Percentiles rank a stretch among this genome's conserved stretches.
phyloP scores from a whole-genome alignment of 2,888 invertebrate species.

The Nephrotoma appendiculata region DNA sequence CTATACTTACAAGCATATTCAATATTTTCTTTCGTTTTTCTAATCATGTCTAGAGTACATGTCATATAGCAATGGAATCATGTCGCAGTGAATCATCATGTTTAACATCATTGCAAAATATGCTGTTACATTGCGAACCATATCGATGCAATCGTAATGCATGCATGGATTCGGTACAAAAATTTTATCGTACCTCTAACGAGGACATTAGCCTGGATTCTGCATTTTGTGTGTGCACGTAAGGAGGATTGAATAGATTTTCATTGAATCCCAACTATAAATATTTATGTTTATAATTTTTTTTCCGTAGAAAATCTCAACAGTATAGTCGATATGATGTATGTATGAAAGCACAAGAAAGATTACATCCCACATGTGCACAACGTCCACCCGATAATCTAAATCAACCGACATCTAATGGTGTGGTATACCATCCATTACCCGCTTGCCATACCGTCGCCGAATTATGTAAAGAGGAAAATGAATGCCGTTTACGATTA shows the following conservation, averaged over 20 bases:
- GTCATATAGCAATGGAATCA: conserved; percentile 69
- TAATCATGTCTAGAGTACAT: conserved; percentile 48
- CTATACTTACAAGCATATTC: not conserved
- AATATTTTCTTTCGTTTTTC: conserved; percentile 4
- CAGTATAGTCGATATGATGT: conserved; percentile 57
- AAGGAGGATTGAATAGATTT: conserved; percentile 30
- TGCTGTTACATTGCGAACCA: conserved; percentile 67
- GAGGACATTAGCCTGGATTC: conserved; percentile 77
- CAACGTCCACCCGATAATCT: conserved; percentile 54
- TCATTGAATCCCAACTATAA: no score
- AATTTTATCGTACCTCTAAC: conserved; percentile 68
- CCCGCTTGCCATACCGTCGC: conserved; percentile 81
- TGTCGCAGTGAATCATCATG: conserved; percentile 74
- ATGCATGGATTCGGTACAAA: conserved; percentile 75
- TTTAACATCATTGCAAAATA: conserved; percentile 63
- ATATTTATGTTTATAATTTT: not conserved
- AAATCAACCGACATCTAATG: conserved; percentile 33
- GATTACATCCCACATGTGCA: conserved; percentile 78
- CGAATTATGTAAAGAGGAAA: conserved; percentile 66
- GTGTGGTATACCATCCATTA: conserved; percentile 41
- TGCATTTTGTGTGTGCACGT: conserved; percentile 90
- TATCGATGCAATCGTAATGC: conserved; percentile 67
- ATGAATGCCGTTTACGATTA: conserved; percentile 66
- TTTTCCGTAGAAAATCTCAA: conserved; percentile 1
- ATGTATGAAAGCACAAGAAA: conserved; percentile 80